These are phyloP conservation scores for Sminthurides aquaticus DNA, from an alignment of 2,888 invertebrate genomes.

Conservation along the genomic window DNA sequence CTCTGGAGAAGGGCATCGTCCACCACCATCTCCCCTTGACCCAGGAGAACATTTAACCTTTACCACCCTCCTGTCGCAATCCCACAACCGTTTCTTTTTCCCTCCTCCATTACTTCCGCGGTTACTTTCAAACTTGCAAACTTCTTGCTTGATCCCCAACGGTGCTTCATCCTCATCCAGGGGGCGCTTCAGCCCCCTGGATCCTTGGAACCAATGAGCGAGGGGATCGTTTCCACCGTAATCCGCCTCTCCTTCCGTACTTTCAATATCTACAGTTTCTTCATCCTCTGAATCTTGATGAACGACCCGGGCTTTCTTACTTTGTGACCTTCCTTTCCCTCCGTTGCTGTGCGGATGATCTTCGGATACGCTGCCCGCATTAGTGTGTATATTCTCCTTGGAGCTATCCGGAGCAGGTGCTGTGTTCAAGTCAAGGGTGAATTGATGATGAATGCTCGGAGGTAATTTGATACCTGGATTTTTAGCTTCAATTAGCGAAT, in stretches of 20 bases:
- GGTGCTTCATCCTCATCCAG: conserved; percentile 9
- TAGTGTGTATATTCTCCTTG: neutral
- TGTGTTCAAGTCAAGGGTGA: no score
- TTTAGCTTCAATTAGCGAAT: neutral
- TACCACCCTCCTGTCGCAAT: conserved; percentile 17
- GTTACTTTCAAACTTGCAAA: neutral
- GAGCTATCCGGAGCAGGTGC: neutral
- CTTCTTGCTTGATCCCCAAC: neutral
- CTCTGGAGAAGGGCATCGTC: no score
- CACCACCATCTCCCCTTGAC: neutral
- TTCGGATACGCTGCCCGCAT: neutral
- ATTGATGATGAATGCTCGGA: neutral
- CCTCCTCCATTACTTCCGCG: neutral
- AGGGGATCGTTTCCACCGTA: conserved; percentile 38
- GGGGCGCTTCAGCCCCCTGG: neutral
- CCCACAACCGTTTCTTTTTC: conserved; percentile 24
- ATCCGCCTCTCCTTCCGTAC: conserved; percentile 67
- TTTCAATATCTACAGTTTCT: conserved; percentile 78
- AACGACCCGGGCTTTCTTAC: neutral
- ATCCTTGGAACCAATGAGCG: conserved; percentile 9
- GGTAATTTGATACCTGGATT: neutral
- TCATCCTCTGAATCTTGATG: conserved; percentile 56
- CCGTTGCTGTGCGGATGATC: no score
- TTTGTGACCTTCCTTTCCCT: neutral
- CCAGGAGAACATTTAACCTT: conserved; percentile 3